A percentile compares a stretch with the other conserved stretches of the same genome.
Evolutionary conservation across 2,888 invertebrate genomes (phyloP).

Genomic region (Hypomecis punctinalis): DNA sequence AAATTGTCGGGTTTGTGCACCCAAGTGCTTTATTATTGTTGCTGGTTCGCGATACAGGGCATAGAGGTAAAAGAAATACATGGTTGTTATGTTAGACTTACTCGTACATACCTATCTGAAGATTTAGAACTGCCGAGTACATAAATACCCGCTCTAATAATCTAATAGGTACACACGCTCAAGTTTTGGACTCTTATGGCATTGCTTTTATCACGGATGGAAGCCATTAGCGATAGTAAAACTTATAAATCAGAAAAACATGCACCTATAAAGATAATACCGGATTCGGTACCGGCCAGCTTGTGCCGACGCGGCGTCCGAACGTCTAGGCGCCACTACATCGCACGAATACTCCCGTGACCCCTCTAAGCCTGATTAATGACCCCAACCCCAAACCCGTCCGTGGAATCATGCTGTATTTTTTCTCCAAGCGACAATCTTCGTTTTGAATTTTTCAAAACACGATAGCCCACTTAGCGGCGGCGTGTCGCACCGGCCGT

Average conservation of each 20-base stretch:
- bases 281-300: conserved; percentile 28
- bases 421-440: conserved; percentile 65
- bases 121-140: no score
- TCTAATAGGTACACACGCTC: no score
- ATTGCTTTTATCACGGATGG: neutral
- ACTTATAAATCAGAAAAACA: conserved; percentile 25
- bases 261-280: conserved; percentile 37
- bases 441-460: conserved; percentile 74
- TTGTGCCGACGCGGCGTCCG: conserved; percentile 50
- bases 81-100: no score
- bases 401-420: conserved; percentile 61
- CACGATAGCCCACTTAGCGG: conserved; percentile 83
- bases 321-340: conserved; percentile 59
- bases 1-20: conserved; percentile 6
- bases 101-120: no score
- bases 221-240: conserved; percentile 16
- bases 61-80: no score
- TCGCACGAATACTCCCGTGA: conserved; percentile 58
- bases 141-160: no score
- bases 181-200: no score
- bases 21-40: neutral
- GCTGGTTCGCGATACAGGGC: no score
- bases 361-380: conserved; percentile 76
- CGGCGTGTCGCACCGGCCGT: conserved; percentile 73
- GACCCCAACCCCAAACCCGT: conserved; percentile 49